A percentile compares a stretch with the other conserved stretches of the same genome.
Conservation (phyloP, 2,888 invertebrate genomes). For the Platycheirus albimanus region DNA sequence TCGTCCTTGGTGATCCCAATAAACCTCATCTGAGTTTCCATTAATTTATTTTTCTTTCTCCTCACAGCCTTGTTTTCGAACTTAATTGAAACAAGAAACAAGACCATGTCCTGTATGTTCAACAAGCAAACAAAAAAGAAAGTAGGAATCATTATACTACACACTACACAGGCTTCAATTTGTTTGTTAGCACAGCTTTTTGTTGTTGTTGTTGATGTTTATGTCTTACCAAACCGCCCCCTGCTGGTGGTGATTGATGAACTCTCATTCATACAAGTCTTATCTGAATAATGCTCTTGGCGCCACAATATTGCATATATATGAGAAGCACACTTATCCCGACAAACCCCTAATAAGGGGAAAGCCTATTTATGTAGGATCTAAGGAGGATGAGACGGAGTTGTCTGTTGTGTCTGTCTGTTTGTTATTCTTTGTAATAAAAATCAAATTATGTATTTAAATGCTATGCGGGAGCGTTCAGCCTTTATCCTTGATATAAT, state of each 20-base stretch:
- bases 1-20: too few species aligned
- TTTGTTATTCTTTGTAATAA: conserved; percentile 35
- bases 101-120: conserved; percentile 19
- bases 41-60: background rate
- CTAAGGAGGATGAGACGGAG: background rate
- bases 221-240: background rate
- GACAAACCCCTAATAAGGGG: background rate
- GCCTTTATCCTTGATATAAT: conserved; percentile 8
- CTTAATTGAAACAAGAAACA: conserved; percentile 19
- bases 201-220: background rate
- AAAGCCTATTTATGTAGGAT: background rate
- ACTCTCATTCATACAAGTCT: conserved; percentile 22
- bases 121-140: background rate
- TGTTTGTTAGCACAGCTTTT: background rate
- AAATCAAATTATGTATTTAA: conserved; percentile 59
- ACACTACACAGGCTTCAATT: conserved; percentile 15
- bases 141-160: background rate
- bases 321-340: background rate
- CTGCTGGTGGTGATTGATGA: conserved; percentile 35
- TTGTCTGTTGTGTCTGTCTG: background rate
- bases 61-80: background rate
- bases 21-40: background rate
- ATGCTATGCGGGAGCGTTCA: conserved; percentile 11
- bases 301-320: conserved; percentile 35
- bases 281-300: conserved; percentile 36